Evolutionary conservation across 2,113 vertebrate genomes (phyloP).

Genomic region (Macquaria australasica): DNA sequence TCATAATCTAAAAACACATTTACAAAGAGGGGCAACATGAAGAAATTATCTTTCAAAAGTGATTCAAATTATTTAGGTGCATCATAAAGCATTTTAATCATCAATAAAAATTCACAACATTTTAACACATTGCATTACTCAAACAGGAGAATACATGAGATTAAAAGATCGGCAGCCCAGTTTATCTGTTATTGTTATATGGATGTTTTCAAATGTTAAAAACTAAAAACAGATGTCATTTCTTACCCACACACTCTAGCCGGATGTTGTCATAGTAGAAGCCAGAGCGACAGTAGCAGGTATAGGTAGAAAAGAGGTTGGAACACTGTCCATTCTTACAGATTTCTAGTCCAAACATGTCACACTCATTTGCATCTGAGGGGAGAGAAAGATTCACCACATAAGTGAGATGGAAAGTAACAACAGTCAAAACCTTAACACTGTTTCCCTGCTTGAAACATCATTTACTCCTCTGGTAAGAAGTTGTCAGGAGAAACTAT

Average conservation of each 20-base stretch:
- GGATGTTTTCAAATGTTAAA: slow-evolving; percentile 10
- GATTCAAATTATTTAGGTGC: background rate
- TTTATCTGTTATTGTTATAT: background rate
- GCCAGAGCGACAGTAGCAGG: slow-evolving; percentile 84
- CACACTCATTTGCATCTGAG: slow-evolving; percentile 85
- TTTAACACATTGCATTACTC: background rate
- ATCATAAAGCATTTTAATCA: background rate
- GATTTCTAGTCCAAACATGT: slow-evolving; percentile 85
- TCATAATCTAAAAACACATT: slow-evolving; percentile 78
- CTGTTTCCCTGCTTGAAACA: background rate
- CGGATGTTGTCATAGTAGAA: slow-evolving; percentile 84
- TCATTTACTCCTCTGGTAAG: slow-evolving; percentile 12
- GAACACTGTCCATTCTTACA: slow-evolving; percentile 85
- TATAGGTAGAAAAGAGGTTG: slow-evolving; percentile 78
- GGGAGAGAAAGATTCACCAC: slow-evolving; percentile 40
- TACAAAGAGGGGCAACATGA: background rate
- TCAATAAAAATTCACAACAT: background rate
- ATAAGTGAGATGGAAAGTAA: background rate
- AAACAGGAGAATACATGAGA: no score
- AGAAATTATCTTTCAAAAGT: background rate
- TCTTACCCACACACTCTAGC: slow-evolving; percentile 85
- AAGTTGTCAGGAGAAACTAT: slow-evolving; percentile 35
- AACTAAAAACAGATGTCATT: background rate
- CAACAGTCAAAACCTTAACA: background rate
- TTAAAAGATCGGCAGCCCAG: background rate